Evolutionary conservation across 2,797 vertebrate genomes (phyloP).

Genomic region (Gambelia wislizenii): DNA sequence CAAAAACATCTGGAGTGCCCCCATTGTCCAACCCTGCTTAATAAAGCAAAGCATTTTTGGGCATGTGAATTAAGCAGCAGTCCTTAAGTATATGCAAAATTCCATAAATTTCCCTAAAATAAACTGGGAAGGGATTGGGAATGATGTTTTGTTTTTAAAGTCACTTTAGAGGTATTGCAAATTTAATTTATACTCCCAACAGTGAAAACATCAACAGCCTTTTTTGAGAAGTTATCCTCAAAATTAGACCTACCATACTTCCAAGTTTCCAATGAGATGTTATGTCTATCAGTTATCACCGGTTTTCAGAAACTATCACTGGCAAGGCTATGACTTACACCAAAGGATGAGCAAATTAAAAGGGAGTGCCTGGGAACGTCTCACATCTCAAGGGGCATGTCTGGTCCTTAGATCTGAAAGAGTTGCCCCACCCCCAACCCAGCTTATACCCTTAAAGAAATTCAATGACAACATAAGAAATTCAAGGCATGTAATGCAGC

Average conservation of each 20-base stretch:
- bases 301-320: neutral
- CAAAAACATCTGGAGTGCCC: no score
- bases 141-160: neutral
- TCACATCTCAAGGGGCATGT: no score
- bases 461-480: neutral
- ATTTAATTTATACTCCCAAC: neutral
- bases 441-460: neutral
- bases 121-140: neutral
- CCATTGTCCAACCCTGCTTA: no score
- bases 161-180: neutral
- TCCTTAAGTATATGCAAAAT: neutral
- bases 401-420: no score
- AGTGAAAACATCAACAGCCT: neutral
- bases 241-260: neutral
- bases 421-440: no score
- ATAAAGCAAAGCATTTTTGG: neutral
- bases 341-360: no score
- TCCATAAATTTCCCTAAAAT: neutral
- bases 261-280: neutral
- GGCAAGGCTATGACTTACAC: neutral
- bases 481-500: neutral
- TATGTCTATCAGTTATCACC: no score
- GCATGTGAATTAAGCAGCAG: neutral
- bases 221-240: neutral
- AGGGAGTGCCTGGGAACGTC: no score